phyloP scores from a whole-genome alignment of 2,113 vertebrate species.

The Chloropsis hardwickii region DNA sequence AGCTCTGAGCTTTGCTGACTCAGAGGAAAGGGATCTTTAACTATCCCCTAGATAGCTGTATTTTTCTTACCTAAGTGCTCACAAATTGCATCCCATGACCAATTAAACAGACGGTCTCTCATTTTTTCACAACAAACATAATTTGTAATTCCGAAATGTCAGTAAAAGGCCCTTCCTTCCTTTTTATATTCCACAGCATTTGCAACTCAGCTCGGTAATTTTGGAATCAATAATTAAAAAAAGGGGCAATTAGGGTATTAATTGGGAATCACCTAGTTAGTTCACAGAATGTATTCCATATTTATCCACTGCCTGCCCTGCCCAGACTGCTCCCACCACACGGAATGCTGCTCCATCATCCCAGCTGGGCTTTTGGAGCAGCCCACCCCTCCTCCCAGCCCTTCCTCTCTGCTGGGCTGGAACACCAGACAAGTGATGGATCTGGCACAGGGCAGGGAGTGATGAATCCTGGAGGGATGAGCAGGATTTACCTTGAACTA shows the following conservation, averaged over 20 bases:
- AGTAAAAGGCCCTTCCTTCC: background rate
- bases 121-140: slow-evolving; percentile 36
- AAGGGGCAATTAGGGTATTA: slow-evolving; percentile 13
- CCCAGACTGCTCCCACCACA: background rate
- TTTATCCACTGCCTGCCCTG: background rate
- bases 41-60: slow-evolving; percentile 14
- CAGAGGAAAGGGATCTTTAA: slow-evolving; percentile 49
- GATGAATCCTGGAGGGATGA: background rate
- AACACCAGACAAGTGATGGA: background rate
- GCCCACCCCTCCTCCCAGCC: background rate
- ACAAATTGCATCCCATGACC: slow-evolving; percentile 57
- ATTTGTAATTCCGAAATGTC: slow-evolving; percentile 49
- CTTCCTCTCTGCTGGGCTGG: background rate
- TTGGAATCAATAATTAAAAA: slow-evolving; percentile 6
- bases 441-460: background rate
- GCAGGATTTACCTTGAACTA: background rate
- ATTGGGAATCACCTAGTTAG: slow-evolving; percentile 1
- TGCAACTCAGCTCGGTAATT: background rate
- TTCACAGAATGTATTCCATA: background rate
- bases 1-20: slow-evolving; percentile 54
- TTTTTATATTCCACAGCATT: background rate
- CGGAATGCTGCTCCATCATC: background rate
- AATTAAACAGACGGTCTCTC: slow-evolving; percentile 49
- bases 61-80: slow-evolving; percentile 55
- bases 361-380: background rate